Evolutionary conservation across 2,888 invertebrate genomes (phyloP), one percentile per base, ranked within the genome.

Genomic region (Malachius bipustulatus): DNA sequence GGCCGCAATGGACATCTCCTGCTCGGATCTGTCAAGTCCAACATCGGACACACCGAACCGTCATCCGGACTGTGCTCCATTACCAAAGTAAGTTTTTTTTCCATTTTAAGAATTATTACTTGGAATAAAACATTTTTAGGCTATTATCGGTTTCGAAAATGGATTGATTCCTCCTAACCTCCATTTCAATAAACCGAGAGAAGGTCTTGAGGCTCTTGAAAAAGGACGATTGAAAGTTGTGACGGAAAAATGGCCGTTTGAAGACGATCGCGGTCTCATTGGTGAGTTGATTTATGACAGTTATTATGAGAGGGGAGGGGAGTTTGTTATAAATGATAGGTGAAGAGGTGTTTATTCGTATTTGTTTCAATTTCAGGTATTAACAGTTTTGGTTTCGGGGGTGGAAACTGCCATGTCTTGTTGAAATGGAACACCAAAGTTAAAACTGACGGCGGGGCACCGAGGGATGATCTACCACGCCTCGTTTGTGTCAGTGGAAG

Each of bases 371-470:
- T 77, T 57, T 75, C 77, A 30, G 90, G 82, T 3, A 69, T 93
- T 14, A 94, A 88, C 65, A 89, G 87, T 6, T 94, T 93, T 57
- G 93, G 93, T 0, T 94, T 94, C 55, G 93, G 93, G 15, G 94
- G 94, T 1, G 81, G 82, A 3, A 90, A 89, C 52, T 80, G 78
- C 30, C 84, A 85, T 49, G 66, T 75, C 15, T 55, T 84, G 27
- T 55, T 84, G 4, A 71, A 73, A 54, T 71, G 76, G 30, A 62
- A 74, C 36, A 52, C 64, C 0, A 73, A 72, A 41, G 68, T 52
- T 16, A 81, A 78, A 63, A 59, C 70, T 1, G 79, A 79, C 54
- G 63, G 67, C 1, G 47, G 48, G 1, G 75, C 72, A 9, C 77
- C 82, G 0, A 50, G 55, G 0, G 82, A 83, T 47, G 67, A 75